These are phyloP conservation scores for Dasysyrphus tricinctus DNA, from an alignment of 2,888 invertebrate genomes.

Conservation along the genomic window DNA sequence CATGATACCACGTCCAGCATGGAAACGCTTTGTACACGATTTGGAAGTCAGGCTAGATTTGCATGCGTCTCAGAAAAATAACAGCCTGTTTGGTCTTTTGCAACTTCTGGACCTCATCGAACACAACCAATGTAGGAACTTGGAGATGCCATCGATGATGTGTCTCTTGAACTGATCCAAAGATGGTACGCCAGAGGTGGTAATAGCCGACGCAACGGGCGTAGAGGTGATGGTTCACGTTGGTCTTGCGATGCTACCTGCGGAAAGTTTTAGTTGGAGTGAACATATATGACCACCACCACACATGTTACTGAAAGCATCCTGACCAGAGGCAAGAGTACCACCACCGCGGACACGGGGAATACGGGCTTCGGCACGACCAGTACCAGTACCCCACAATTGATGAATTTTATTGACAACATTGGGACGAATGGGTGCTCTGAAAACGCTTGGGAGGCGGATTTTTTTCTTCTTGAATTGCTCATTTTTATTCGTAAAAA, in stretches of 20 bases:
- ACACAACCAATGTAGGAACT: conserved; percentile 97
- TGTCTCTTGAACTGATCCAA: conserved; percentile 98
- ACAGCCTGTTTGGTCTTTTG: conserved; percentile 99
- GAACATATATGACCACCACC: conserved; percentile 99
- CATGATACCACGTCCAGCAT: conserved; percentile 99
- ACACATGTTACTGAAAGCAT: conserved; percentile 99
- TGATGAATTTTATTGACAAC: conserved; percentile 98
- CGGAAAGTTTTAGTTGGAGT: conserved; percentile 99
- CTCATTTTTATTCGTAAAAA: conserved; percentile 98
- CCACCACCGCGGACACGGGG: conserved; percentile 99
- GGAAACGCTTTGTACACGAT: conserved; percentile 96
- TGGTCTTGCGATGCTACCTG: conserved; percentile 98
- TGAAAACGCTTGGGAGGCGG: conserved; percentile 96
- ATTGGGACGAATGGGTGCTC: conserved; percentile 99
- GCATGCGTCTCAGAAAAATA: conserved; percentile 95
- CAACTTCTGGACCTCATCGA: conserved; percentile 97
- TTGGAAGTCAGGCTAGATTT: conserved; percentile 98
- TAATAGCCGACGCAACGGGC: conserved; percentile 98
- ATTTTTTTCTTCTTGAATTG: conserved; percentile 89
- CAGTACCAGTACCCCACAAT: conserved; percentile 99
- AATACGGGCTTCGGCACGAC: conserved; percentile 99
- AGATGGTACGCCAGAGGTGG: conserved; percentile 98
- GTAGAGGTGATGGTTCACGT: conserved; percentile 97
- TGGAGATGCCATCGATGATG: conserved; percentile 95
- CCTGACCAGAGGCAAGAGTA: conserved; percentile 99